phyloP scores from a whole-genome alignment of 2,113 vertebrate species.

The Cricetomys ansorgei region DNA sequence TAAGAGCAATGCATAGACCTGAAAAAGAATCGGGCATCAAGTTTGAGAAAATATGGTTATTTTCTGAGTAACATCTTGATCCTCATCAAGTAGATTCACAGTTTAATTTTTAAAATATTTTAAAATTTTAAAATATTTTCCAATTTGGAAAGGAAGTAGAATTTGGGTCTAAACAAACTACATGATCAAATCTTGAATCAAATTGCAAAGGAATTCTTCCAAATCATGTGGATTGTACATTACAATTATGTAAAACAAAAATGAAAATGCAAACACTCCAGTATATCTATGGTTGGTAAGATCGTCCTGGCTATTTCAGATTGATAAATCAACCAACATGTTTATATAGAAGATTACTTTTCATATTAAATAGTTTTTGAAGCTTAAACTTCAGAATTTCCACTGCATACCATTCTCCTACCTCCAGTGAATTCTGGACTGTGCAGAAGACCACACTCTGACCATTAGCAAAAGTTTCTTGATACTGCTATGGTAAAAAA shows the following conservation, averaged over 20 bases:
- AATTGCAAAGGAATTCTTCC: neutral
- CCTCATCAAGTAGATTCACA: neutral
- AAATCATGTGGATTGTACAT: neutral
- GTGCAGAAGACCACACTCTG: neutral
- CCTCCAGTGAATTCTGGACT: neutral
- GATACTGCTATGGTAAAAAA: neutral
- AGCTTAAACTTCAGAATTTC: neutral
- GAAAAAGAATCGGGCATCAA: neutral
- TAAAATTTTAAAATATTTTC: neutral
- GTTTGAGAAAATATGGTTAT: neutral
- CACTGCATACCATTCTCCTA: neutral
- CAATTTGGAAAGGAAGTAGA: neutral
- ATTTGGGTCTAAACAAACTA: neutral
- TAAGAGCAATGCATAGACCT: neutral
- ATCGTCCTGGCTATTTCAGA: neutral
- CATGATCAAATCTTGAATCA: neutral
- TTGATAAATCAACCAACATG: neutral
- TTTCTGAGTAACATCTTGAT: neutral
- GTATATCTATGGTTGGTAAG: neutral
- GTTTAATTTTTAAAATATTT: neutral
- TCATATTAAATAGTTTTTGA: neutral
- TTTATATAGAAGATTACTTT: neutral
- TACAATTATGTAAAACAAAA: neutral
- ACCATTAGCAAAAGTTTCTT: neutral
- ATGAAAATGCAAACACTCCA: fast-evolving